Evolutionary conservation across 1,140 invertebrate species (phyloP), one percentile per base, ranked within the genome.

Genomic region (Grapholita molesta): DNA sequence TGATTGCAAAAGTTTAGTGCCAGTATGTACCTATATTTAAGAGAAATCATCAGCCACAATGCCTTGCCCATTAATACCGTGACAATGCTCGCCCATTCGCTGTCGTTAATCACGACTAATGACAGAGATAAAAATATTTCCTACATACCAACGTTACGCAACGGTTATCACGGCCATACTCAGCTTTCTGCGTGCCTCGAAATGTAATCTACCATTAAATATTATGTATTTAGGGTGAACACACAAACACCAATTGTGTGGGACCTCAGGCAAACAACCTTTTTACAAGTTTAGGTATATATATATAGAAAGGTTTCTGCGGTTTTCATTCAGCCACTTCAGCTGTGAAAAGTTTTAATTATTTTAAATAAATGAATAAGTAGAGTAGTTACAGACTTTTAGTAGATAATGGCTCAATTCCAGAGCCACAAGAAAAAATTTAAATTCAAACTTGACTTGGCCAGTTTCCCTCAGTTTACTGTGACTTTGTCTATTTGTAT

Each of bases 61-160:
- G 48, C 69, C 24, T 21, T 18, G n/a, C 53, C 33, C 68, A 73
- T 73, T 75, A 73, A 77, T 75, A 71, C 64, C 42, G 66, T 32
- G 28, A 70, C 57, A 18, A 48, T 35, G 35, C 71, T 48, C 28
- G 48, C 35, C 67, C 57, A 72, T 70, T 55, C 42, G 33, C 28
- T 21, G 28, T 72, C 76, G 69, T 77, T 77, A 77, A 77, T 77
- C 73, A 77, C 66, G 53, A 70, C 69, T 77, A 77, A 77, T 77
- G 76, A 69, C 71, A 64, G 68, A 71, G 75, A 77, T 77, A 75
- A 71, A 72, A 77, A 75, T 77, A 77, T 75, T 68, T 72, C 64
- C 35, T 66, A 68, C 64, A 69, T 67, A 67, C 64, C 71, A 28
- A 24, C 15, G 53, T 70, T 68, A 68, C 71, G 69, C 64, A 70